These are phyloP conservation scores for Ascaphus truei DNA, from an alignment of 2,113 vertebrate species.

Conservation along the genomic window DNA sequence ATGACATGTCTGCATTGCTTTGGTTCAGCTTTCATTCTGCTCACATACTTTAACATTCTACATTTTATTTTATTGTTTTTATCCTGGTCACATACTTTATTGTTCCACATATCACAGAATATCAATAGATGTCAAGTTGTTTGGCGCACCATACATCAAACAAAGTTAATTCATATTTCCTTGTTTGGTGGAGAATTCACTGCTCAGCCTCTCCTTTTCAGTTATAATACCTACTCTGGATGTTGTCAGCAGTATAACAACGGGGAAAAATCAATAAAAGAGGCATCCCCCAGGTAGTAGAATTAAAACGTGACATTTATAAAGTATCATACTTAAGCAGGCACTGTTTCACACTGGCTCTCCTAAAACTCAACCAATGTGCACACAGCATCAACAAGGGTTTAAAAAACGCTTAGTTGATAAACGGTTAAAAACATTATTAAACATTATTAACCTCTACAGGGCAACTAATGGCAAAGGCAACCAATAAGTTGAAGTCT, in stretches of 20 bases:
- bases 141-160: slow-evolving; percentile 30
- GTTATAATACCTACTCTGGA: neutral
- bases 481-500: too few species aligned
- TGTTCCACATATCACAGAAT: slow-evolving; percentile 24
- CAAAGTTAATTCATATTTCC: slow-evolving; percentile 9
- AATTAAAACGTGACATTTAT: neutral
- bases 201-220: neutral
- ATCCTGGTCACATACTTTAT: slow-evolving; percentile 24
- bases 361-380: neutral
- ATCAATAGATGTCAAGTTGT: slow-evolving; percentile 25
- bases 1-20: too few species aligned
- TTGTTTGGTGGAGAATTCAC: neutral
- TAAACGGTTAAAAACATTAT: too few species aligned
- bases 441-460: too few species aligned
- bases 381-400: too few species aligned
- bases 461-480: too few species aligned
- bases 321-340: neutral
- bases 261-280: neutral
- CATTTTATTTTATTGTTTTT: slow-evolving; percentile 11
- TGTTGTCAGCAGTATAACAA: neutral
- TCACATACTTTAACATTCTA: neutral
- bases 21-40: neutral
- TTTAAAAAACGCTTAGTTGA: too few species aligned
- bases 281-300: neutral
- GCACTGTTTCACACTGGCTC: neutral